Evolutionary conservation across 2,113 vertebrate species (phyloP).

Genomic region (Camelus bactrianus): DNA sequence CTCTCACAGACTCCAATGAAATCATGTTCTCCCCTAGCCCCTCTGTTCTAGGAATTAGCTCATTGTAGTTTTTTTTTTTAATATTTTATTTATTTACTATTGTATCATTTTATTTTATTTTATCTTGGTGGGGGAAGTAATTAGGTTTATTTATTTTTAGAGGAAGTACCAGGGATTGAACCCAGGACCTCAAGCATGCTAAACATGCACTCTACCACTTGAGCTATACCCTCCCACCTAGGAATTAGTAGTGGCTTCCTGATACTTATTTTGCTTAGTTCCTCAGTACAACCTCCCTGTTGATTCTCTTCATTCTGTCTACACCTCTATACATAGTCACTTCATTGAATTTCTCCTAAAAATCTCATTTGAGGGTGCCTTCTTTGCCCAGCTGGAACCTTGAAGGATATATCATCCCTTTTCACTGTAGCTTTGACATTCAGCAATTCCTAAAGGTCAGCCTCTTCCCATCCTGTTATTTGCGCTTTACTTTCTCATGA

Average conservation of each 20-base stretch:
- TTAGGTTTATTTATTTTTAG: too few relatives aligned
- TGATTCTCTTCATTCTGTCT: neutral
- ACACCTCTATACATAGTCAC: neutral
- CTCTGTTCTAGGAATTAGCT: neutral
- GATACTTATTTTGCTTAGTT: neutral
- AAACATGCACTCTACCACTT: too few relatives aligned
- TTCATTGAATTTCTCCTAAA: neutral
- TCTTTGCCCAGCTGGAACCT: neutral
- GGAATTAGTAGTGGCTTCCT: neutral
- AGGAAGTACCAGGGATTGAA: too few relatives aligned
- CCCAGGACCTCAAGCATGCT: too few relatives aligned
- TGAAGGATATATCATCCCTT: neutral
- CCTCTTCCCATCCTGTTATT: neutral
- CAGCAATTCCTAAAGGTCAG: constrained; percentile 18
- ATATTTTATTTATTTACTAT: too few relatives aligned
- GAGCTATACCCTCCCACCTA: neutral
- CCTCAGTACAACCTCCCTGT: neutral
- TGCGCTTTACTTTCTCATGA: constrained; percentile 35
- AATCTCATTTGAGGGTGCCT: neutral
- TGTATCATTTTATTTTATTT: too few relatives aligned
- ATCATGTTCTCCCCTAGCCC: neutral
- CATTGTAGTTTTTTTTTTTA: too few relatives aligned
- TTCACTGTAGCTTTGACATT: neutral
- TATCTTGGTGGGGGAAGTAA: too few relatives aligned
- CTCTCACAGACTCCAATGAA: neutral